phyloP scores from a whole-genome alignment of 2,888 invertebrate species.

The Lasioglossum morio region DNA sequence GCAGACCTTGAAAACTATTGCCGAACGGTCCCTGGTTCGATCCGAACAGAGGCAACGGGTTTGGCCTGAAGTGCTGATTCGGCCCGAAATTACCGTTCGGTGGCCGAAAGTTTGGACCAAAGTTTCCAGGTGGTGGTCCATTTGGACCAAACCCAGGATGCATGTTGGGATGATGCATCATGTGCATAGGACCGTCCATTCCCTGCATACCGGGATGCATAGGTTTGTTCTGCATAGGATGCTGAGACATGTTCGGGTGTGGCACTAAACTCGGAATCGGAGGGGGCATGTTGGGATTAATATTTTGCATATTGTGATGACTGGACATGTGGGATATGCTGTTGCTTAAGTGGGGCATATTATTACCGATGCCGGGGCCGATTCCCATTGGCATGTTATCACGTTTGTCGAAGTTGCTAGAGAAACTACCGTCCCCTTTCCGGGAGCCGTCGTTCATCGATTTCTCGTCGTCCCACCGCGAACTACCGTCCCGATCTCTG shows the following conservation, averaged over 20 bases:
- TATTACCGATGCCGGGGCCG: conserved; percentile 67
- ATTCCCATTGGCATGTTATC: conserved; percentile 72
- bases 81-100: conserved; percentile 80
- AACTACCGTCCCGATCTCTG: conserved; percentile 67
- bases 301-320: conserved; percentile 81
- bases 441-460: conserved; percentile 63
- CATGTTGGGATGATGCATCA: conserved; percentile 78
- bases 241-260: conserved; percentile 75
- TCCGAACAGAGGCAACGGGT: conserved; percentile 77
- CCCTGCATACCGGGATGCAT: conserved; percentile 71
- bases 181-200: conserved; percentile 78
- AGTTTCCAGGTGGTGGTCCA: conserved; percentile 77
- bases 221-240: conserved; percentile 71
- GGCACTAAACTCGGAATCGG: conserved; percentile 73
- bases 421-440: conserved; percentile 67
- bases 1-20: conserved; percentile 77
- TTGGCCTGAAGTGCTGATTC: conserved; percentile 79
- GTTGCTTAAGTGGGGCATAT: conserved; percentile 66
- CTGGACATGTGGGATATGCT: conserved; percentile 71
- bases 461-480: conserved; percentile 79
- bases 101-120: conserved; percentile 76
- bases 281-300: conserved; percentile 79
- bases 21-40: conserved; percentile 75
- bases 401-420: conserved; percentile 76
- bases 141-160: conserved; percentile 81